Conservation (phyloP, 2,797 vertebrate genomes). For the Sebastes itinus region DNA sequence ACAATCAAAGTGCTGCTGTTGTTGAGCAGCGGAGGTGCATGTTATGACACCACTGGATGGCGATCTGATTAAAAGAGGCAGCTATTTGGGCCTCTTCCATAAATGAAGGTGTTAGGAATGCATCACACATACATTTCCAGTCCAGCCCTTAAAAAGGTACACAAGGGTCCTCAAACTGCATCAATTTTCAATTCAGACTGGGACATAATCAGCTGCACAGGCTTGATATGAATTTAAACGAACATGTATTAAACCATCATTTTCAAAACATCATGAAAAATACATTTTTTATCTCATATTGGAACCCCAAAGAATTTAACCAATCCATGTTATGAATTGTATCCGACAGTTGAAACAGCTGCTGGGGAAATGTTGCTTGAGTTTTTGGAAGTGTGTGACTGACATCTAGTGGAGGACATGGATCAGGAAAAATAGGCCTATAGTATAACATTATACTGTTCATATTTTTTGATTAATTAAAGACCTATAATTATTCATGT, state of each 20-base stretch:
- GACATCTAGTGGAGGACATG: constrained; percentile 75
- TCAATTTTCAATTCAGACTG: background rate
- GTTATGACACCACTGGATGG: background rate
- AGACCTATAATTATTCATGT: background rate
- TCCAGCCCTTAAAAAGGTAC: background rate
- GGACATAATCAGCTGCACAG: background rate
- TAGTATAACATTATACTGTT: fast-evolving
- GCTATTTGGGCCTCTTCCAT: background rate
- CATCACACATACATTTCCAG: background rate
- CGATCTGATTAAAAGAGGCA: constrained; percentile 1
- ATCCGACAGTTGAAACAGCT: background rate
- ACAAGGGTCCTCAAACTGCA: background rate
- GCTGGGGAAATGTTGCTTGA: background rate
- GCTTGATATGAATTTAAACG: background rate
- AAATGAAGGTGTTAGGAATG: background rate
- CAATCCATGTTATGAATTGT: background rate
- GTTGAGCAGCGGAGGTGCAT: background rate
- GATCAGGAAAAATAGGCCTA: background rate
- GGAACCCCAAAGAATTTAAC: background rate
- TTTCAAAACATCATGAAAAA: constrained; percentile 3
- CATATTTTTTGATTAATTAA: background rate
- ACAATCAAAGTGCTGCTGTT: background rate
- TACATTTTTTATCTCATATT: background rate
- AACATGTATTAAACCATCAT: background rate
- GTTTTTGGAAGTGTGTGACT: constrained; percentile 53